A percentile compares a stretch with the other conserved stretches of the same genome.
phyloP scores from a whole-genome alignment of 2,888 invertebrate genomes.

The Temnothorax ravouxi region DNA sequence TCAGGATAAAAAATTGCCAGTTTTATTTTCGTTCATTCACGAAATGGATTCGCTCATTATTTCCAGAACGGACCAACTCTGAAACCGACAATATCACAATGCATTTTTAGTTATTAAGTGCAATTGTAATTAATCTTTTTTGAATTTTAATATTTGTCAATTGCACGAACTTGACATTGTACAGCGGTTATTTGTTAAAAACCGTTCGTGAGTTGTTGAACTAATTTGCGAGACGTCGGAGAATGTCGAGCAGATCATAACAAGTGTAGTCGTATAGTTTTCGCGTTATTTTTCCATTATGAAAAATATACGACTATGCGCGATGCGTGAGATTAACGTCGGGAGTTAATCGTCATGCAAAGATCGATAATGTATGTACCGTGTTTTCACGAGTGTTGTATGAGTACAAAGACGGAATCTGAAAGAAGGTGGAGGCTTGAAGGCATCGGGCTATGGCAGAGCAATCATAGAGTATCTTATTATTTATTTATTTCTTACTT shows the following conservation, averaged over 20 bases:
- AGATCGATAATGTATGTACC: not conserved
- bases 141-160: not conserved
- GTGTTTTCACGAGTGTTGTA: not conserved
- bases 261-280: not conserved
- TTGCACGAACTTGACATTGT: not conserved
- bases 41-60: not conserved
- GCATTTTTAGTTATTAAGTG: not conserved
- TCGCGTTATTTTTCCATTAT: not conserved
- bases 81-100: not conserved
- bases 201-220: not conserved
- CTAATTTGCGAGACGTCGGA: not conserved
- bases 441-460: not conserved
- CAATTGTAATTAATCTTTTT: not conserved
- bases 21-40: not conserved
- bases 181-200: not conserved
- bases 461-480: not conserved
- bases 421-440: not conserved
- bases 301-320: not conserved
- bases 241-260: not conserved
- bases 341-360: not conserved
- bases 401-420: not conserved
- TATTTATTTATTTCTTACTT: slow-evolving; percentile 5
- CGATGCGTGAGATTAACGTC: not conserved
- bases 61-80: not conserved
- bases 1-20: not conserved